Conservation (phyloP, 2,888 invertebrate species). For the Amiota communis region DNA sequence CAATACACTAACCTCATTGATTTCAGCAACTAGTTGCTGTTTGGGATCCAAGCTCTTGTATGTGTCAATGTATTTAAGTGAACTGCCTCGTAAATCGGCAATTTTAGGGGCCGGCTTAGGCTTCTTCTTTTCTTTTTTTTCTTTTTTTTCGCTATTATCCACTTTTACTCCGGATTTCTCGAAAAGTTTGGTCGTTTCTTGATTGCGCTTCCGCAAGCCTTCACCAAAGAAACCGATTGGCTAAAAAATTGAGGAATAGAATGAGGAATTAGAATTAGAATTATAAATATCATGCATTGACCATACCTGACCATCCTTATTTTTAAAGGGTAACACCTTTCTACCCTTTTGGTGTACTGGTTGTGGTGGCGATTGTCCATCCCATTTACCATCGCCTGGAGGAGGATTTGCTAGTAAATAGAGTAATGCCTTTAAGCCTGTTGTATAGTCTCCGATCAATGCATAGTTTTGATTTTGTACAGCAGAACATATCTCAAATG, state of each 20-base stretch:
- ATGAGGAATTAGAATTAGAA: not conserved
- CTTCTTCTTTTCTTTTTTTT: too few species aligned
- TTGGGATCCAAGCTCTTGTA: not conserved
- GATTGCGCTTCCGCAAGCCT: constrained; percentile 78
- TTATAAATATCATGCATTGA: not conserved
- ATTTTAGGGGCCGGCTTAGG: too few species aligned
- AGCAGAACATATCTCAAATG: constrained; percentile 86
- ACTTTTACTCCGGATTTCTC: constrained; percentile 45
- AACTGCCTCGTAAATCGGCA: too few species aligned
- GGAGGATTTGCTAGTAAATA: not conserved
- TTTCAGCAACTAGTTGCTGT: not conserved
- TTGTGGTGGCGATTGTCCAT: constrained; percentile 67
- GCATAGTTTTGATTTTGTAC: not conserved
- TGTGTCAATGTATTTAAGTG: not conserved
- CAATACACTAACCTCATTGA: not conserved
- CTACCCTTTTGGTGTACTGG: not conserved
- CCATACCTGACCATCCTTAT: constrained; percentile 75
- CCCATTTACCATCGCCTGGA: constrained; percentile 1
- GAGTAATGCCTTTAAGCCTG: constrained; percentile 79
- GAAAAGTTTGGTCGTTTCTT: constrained; percentile 62
- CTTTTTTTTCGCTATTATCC: too few species aligned
- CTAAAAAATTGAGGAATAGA: not conserved
- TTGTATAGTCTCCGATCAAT: constrained; percentile 59
- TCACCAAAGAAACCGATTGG: not conserved
- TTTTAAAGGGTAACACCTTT: not conserved